Base-by-base conservation (phyloP, 2,113 vertebrate genomes). In the Notothenia coriiceps region DNA sequence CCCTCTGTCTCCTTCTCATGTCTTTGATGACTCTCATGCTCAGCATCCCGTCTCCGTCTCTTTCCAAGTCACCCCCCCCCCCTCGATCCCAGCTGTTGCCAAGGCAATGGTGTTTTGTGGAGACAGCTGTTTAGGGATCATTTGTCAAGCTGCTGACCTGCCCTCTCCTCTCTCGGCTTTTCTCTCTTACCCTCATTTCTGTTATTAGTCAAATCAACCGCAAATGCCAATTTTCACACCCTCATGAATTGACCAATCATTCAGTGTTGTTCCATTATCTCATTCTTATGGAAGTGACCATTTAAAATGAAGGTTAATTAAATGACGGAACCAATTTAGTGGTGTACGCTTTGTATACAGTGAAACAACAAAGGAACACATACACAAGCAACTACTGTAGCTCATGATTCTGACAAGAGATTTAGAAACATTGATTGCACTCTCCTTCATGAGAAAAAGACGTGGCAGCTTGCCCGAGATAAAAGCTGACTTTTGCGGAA, bases 111-210 rank as follows among this genome's bases (percentile, higher is more conserved):
- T 69, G 74, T 86, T 86, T 86, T 82, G 85, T 84, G 80, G 61
- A 92, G 82, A 86, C 88, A 89, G 86, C 88, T 91, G 87, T 75
- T 86, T 83, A 79, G 77, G 72, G 73, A 74, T 88, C 82, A 86
- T 91, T 90, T 88, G 80, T 90, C 90, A 87, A 84, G 65, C 68
- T 56, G 77, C 71, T 86, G 84, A 85, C 86, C 79, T 74, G 60
- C 79, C 72, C 79, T 82, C 63, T 54, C 33, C 43, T 59, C 59
- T 10, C 13, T 47, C 6, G 4, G 20, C 35, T 61, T 43, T 44
- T 25, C 3, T 68, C 17, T 22, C 17, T 60, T 17, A 8, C 51
- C 18, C 51, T 6, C 25, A 29, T 29, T 29, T 29, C 29, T 29
- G 29, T 29, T 29, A 29, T 29, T 29, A 29, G 29, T 29, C 29